Evolutionary conservation across 2,797 vertebrate genomes (phyloP), one percentile per base, ranked within the genome.

Genomic region (Apogon talboti): DNA sequence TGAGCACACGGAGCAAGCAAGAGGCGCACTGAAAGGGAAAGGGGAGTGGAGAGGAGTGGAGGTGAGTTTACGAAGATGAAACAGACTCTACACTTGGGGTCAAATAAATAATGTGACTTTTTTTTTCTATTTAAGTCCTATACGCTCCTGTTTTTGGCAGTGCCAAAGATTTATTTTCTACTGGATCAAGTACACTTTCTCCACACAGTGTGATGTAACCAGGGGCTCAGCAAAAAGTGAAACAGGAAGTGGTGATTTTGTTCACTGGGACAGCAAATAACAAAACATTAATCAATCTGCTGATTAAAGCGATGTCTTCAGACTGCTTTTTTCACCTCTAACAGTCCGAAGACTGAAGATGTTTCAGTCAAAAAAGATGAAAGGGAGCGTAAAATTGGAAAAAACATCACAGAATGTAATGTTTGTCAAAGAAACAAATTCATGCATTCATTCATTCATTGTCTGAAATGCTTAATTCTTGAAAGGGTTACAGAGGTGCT

Each of bases 1-100:
- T 78, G 80, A 84, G 80, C 24, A 41, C 77, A 75, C 38, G 72
- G 81, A 82, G 76, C 71, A 71, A 83, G 79, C 52, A 41, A 68
- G 77, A 81, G 79, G 76, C 38, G 52, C 81, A 57, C 57, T 45
- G 76, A 83, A 67, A 72, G 61, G 77, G 64, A 81, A 75, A 78
- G 50, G 51, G 69, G 71, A 78, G 72, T 49, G 51, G 56, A 68
- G 71, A 44, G 14, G 77, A 76, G 70, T 60, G 76, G 55, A 83
- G 83, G 81, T 83, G 87, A 87, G 80, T 86, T 86, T 73, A 76
- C 68, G 0, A 70, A 87, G 87, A 90, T 85, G 88, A 88, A 89
- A 86, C 80, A 71, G 67, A 86, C 76, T 80, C 83, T 80, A 64
- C 69, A 79, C 81, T 84, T 15, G n/a, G 76, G 89, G 79, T 87